These are phyloP conservation scores for Apamea epomidion DNA, from an alignment of 2,888 invertebrate species.

Conservation along the genomic window DNA sequence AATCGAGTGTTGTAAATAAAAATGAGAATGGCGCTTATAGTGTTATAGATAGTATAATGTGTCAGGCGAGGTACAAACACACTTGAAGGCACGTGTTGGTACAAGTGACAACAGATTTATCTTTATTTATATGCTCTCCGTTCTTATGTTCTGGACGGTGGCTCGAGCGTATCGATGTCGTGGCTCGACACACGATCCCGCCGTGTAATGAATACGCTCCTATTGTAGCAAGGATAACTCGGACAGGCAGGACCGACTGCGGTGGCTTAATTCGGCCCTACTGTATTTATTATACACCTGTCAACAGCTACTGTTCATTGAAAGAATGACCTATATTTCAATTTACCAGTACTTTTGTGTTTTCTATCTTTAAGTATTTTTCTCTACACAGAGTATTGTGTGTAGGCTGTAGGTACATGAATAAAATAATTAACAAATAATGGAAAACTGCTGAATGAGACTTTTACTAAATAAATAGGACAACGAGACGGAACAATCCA, in stretches of 20 bases:
- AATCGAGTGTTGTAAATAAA: constrained; percentile 28
- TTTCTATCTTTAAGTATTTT: no score
- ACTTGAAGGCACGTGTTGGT: constrained; percentile 57
- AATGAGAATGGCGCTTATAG: constrained; percentile 30
- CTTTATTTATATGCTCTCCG: constrained; percentile 56
- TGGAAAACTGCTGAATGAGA: constrained; percentile 16
- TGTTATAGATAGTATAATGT: constrained; percentile 21
- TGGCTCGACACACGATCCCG: constrained; percentile 75
- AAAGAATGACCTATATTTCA: constrained; percentile 16
- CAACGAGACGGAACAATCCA: constrained; percentile 1
- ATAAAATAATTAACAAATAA: constrained; percentile 4
- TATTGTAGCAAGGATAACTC: constrained; percentile 76
- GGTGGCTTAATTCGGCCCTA: constrained; percentile 35
- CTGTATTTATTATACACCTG: constrained; percentile 43
- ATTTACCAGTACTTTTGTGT: neutral
- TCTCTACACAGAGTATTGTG: neutral
- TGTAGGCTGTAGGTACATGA: neutral
- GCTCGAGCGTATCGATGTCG: constrained; percentile 67
- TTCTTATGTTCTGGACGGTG: constrained; percentile 50
- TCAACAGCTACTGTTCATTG: constrained; percentile 47
- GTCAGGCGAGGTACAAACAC: constrained; percentile 31
- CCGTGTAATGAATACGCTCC: constrained; percentile 82
- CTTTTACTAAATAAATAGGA: constrained; percentile 12
- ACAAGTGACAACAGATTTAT: constrained; percentile 66
- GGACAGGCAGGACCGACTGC: constrained; percentile 59